Evolutionary conservation across 1,140 invertebrate genomes (phyloP).

Genomic region (Drosophila tropicalis): DNA sequence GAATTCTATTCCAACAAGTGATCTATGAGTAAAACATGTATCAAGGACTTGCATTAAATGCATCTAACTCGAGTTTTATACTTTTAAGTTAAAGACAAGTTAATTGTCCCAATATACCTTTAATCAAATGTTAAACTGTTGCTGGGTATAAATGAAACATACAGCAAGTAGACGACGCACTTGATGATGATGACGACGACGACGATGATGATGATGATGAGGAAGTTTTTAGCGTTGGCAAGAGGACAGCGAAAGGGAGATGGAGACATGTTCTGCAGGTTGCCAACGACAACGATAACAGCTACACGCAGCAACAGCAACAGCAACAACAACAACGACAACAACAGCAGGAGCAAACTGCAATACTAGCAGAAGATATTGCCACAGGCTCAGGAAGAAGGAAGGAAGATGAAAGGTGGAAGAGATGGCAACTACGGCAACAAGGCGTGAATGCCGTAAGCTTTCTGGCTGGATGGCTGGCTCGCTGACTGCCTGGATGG

Average conservation of each 20-base stretch:
- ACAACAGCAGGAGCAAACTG: conserved; percentile 16
- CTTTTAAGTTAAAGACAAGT: too few species aligned
- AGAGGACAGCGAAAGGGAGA: conserved; percentile 32
- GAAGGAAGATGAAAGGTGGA: background rate
- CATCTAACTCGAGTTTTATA: too few species aligned
- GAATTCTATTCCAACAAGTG: too few species aligned
- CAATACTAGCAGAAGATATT: background rate
- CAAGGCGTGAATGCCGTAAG: conserved; percentile 79
- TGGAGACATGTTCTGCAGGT: conserved; percentile 54
- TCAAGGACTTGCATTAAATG: too few species aligned
- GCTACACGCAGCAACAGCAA: conserved; percentile 37
- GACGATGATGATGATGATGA: conserved; percentile 3
- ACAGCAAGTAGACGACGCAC: conserved; percentile 6
- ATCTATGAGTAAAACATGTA: too few species aligned
- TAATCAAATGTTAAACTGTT: background rate
- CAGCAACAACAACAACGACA: conserved; percentile 21
- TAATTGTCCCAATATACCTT: background rate
- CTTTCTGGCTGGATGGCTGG: conserved; percentile 24
- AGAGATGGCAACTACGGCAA: conserved; percentile 43
- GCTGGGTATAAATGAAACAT: conserved; percentile 6
- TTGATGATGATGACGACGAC: background rate
- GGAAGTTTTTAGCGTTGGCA: conserved; percentile 11
- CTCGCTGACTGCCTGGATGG: conserved; percentile 1
- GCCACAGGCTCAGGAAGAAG: conserved; percentile 19
- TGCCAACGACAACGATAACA: conserved; percentile 68